Conservation (phyloP, 2,113 vertebrate genomes). For the Tauraco erythrolophus region DNA sequence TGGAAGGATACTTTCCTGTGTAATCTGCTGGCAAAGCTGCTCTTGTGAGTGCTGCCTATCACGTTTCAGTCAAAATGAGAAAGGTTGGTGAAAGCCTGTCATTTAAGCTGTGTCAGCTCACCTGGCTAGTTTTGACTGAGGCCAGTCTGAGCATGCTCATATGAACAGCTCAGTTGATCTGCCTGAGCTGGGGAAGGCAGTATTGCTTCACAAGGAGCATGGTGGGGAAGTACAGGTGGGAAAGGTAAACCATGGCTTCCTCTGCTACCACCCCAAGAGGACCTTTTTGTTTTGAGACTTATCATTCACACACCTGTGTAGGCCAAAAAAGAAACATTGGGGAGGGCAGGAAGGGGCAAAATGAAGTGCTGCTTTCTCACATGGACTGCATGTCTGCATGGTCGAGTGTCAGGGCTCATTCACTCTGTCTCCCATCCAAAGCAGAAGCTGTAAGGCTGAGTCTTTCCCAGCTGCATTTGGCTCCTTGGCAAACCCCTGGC, state of each 20-base stretch:
- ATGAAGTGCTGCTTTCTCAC: not conserved
- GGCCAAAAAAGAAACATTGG: not conserved
- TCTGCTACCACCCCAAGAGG: not conserved
- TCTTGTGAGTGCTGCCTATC: not conserved
- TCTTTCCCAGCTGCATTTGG: not conserved
- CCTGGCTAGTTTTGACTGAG: not conserved
- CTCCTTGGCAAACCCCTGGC: constrained; percentile 7
- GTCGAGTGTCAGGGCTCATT: not conserved
- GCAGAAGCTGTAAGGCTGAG: not conserved
- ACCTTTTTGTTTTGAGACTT: not conserved
- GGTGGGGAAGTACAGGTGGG: not conserved
- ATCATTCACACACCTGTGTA: not conserved
- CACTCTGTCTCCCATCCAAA: not conserved
- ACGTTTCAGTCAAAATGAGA: not conserved
- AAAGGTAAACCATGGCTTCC: not conserved
- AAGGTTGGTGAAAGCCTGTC: not conserved
- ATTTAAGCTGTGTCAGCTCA: not conserved
- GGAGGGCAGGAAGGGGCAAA: not conserved
- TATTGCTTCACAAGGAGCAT: not conserved
- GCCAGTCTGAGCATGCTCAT: not conserved
- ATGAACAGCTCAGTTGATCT: not conserved
- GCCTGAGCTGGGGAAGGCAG: not conserved
- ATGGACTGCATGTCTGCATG: not conserved
- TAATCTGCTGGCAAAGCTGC: not conserved
- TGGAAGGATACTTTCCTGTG: not conserved